Evolutionary conservation across 2,797 vertebrate species (phyloP), one percentile per base, ranked within the genome.

Genomic region (Bradypodion pumilum): DNA sequence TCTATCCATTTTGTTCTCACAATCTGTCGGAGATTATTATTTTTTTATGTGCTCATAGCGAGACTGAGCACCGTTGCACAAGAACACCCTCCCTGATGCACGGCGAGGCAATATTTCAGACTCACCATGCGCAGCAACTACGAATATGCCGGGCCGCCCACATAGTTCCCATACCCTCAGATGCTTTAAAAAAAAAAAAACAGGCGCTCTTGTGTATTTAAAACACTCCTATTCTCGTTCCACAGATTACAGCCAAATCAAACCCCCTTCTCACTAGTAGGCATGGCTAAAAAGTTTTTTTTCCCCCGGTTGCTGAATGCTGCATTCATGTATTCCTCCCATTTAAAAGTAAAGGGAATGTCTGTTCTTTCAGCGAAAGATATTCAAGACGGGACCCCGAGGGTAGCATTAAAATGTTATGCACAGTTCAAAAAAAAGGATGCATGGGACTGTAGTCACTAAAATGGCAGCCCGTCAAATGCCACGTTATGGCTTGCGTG

Each of bases 81-180:
- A 52, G n/a, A 75, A 23, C 7, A 27, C 25, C 16, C 32, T 3
- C 42, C 42, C 46, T 9, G 46, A 4, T 1, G 19, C 12, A 23
- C n/a, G 7, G 27, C 62, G 27, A 52, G 49, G 25, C 16, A n/a
- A 16, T 23, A 32, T 60, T 70, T 62, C 16, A 25, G 73, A 42
- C 74, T 27, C 12, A 59, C 65, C 1, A 40, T 15, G 3, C 32
- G 10, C 29, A 60, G 65, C 25, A 46, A 32, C 49, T 5, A 60
- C 29, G 52, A 85, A 32, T n/a, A 62, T n/a, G 52, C 32, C 4
- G 29, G 49, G n/a, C 32, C 79, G 42, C 84, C 84, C 84, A 85
- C 84, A 52, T 62, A 46, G 5, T 81, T 85, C 84, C 66, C 84
- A 85, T 52, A 72, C 56, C 56, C 84, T 77, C 42, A 15, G 21